Percentiles rank a stretch among this genome's conserved stretches.
phyloP scores from a whole-genome alignment of 2,888 invertebrate genomes.

The Trachelus troglodyta region DNA sequence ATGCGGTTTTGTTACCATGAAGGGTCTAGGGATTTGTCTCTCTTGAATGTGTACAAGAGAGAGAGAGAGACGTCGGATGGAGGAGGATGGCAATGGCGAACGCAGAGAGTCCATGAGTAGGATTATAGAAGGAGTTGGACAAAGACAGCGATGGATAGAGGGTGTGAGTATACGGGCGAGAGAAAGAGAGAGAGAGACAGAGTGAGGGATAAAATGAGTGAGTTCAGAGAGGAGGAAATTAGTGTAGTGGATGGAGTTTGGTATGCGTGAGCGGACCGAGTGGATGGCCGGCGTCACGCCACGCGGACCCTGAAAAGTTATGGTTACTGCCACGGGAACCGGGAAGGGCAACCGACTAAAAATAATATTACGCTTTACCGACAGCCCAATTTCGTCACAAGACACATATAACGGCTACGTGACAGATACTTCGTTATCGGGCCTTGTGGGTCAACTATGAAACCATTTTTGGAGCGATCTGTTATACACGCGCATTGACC shows the following conservation, averaged over 20 bases:
- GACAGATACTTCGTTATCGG: conserved; percentile 26
- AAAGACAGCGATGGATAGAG: not conserved
- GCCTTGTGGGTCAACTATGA: not conserved
- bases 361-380: conserved; percentile 59
- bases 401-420: conserved; percentile 23
- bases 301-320: conserved; percentile 57
- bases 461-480: not conserved
- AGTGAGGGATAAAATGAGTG: conserved; percentile 10
- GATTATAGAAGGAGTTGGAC: not conserved
- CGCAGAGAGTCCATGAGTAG: not conserved
- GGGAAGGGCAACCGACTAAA: conserved; percentile 49
- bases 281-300: conserved; percentile 61
- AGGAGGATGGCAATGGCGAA: not conserved
- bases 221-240: conserved; percentile 25
- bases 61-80: not conserved
- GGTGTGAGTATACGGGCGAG: not conserved
- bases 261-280: conserved; percentile 56
- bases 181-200: conserved; percentile 14
- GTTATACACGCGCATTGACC: conserved; percentile 22
- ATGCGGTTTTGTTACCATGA: not conserved
- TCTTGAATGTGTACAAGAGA: not conserved
- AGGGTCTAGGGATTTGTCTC: not conserved
- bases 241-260: conserved; percentile 43
- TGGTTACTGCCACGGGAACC: conserved; percentile 56
- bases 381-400: conserved; percentile 57